These are phyloP conservation scores for Tragelaphus buxtoni DNA, from an alignment of 2,113 vertebrate genomes.

Conservation along the genomic window DNA sequence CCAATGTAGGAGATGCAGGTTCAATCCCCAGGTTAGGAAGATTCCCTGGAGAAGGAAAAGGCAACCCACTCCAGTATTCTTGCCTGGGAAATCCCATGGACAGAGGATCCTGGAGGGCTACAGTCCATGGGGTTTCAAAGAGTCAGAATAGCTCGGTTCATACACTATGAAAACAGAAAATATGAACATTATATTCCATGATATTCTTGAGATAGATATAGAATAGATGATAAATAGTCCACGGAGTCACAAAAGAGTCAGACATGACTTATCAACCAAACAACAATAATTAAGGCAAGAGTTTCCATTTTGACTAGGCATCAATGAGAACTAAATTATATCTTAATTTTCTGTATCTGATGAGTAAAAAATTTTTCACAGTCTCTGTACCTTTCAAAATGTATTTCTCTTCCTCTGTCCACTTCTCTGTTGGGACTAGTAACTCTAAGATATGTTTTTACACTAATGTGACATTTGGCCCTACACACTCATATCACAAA, in stretches of 20 bases:
- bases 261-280: no score
- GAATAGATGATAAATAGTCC: not conserved
- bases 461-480: not conserved
- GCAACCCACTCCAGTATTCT: no score
- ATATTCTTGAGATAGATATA: not conserved
- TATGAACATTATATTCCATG: not conserved
- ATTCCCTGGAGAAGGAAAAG: no score
- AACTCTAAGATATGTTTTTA: not conserved
- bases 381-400: not conserved
- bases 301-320: not conserved
- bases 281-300: not conserved
- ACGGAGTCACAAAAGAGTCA: no score
- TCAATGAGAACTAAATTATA: not conserved
- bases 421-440: not conserved
- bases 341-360: not conserved
- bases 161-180: not conserved
- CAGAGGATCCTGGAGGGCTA: no score
- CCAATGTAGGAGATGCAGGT: no score
- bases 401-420: not conserved
- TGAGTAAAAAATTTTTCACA: not conserved
- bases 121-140: no score
- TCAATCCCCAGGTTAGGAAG: no score
- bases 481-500: not conserved
- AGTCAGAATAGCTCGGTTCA: not conserved
- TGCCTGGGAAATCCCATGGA: no score